Conservation (phyloP, 2,113 vertebrate genomes). For the Tympanuchus pallidicinctus region DNA sequence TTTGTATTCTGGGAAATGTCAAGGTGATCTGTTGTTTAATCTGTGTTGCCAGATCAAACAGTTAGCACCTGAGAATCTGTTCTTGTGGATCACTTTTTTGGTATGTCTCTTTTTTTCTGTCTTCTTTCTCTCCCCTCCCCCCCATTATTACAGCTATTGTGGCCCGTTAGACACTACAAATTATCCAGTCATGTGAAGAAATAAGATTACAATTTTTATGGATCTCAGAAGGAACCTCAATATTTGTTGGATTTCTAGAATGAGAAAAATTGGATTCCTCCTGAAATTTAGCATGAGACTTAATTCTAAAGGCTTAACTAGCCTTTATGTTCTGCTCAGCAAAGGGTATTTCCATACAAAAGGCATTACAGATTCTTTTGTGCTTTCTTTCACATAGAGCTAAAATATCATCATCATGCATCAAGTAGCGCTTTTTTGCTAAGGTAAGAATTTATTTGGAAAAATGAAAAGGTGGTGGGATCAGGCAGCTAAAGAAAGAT, state of each 20-base stretch:
- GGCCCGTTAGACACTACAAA: background rate
- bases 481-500: background rate
- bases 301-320: background rate
- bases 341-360: background rate
- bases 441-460: background rate
- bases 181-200: background rate
- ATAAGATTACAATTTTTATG: background rate
- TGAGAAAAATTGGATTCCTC: background rate
- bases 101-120: background rate
- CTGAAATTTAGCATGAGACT: background rate
- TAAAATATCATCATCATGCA: background rate
- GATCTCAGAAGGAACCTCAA: background rate
- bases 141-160: background rate
- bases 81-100: background rate
- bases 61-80: background rate
- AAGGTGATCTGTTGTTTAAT: too few relatives aligned
- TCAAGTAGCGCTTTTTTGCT: background rate
- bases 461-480: background rate
- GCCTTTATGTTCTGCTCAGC: background rate
- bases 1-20: background rate
- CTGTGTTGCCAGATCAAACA: background rate
- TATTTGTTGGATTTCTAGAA: background rate
- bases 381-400: background rate
- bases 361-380: background rate
- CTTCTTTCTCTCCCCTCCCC: too few relatives aligned